These are phyloP conservation scores for Trialeurodes vaporariorum DNA, from an alignment of 1,140 invertebrate species.

Conservation along the genomic window DNA sequence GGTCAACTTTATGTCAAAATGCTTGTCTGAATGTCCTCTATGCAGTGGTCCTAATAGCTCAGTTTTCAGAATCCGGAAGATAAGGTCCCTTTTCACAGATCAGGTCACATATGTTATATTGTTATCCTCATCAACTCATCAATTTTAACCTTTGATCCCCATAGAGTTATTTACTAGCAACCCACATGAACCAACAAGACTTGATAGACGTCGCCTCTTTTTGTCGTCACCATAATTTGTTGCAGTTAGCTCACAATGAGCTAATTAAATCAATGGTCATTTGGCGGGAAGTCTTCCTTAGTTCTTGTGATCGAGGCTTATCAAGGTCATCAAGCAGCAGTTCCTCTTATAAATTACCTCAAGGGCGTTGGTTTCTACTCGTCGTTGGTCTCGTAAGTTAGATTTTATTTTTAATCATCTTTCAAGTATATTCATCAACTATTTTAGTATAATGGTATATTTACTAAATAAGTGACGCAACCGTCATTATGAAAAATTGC, in stretches of 20 bases:
- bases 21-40: too few species aligned
- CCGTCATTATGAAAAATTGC: too few species aligned
- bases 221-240: slow-evolving; percentile 51
- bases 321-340: slow-evolving; percentile 4
- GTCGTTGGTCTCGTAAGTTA: slow-evolving; percentile 51
- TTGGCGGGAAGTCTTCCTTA: slow-evolving; percentile 58
- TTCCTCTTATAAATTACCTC: slow-evolving; percentile 30
- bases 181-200: slow-evolving; percentile 56
- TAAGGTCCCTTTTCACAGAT: too few species aligned
- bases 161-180: slow-evolving; percentile 51
- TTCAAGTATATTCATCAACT: too few species aligned
- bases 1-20: too few species aligned
- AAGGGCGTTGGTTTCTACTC: slow-evolving; percentile 56
- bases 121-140: too few species aligned
- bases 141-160: too few species aligned
- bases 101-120: too few species aligned
- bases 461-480: too few species aligned
- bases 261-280: slow-evolving; percentile 55
- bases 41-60: too few species aligned
- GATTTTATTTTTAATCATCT: slow-evolving; percentile 11
- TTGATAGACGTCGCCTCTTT: slow-evolving; percentile 55
- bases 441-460: too few species aligned
- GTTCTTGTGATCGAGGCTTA: slow-evolving; percentile 34
- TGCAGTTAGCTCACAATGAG: slow-evolving; percentile 49
- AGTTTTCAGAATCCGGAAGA: too few species aligned